Percentiles rank a stretch among this genome's conserved stretches.
Conservation (phyloP, 2,888 invertebrate species). For the Pinctada fucata region DNA sequence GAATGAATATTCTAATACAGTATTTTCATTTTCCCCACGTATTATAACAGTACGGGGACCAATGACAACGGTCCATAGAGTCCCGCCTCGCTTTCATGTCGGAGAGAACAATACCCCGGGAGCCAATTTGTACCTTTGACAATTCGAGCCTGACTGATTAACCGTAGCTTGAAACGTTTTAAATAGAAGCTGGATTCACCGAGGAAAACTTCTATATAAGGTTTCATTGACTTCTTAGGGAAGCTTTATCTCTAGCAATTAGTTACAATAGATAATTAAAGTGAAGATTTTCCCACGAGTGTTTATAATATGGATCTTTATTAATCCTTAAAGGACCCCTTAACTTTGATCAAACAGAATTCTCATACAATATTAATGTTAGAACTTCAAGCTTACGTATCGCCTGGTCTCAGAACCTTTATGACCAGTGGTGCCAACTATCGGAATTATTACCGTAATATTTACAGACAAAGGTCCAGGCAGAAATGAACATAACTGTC, state of each 20-base stretch:
- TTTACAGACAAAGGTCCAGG: too few species aligned
- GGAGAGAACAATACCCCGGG: not conserved
- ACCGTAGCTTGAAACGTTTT: not conserved
- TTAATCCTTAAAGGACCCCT: constrained; percentile 7
- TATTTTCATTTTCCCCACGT: too few species aligned
- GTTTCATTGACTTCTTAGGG: not conserved
- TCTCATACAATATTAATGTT: not conserved
- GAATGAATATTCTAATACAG: too few species aligned
- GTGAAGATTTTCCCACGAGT: not conserved
- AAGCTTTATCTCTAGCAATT: not conserved
- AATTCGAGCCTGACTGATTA: constrained; percentile 3
- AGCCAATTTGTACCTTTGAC: not conserved
- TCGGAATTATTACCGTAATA: too few species aligned
- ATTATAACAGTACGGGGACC: too few species aligned
- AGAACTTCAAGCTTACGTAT: too few species aligned
- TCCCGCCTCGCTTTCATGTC: not conserved
- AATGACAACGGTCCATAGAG: too few species aligned
- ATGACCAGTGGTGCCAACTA: too few species aligned
- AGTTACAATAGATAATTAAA: constrained; percentile 3
- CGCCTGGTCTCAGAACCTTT: too few species aligned
- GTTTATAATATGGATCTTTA: not conserved
- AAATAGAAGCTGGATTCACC: not conserved
- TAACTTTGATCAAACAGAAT: constrained; percentile 21
- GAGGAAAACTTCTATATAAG: not conserved
- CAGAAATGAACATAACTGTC: too few species aligned